These are phyloP conservation scores for Silurus glanis DNA, from an alignment of 2,113 vertebrate species.

Conservation along the genomic window DNA sequence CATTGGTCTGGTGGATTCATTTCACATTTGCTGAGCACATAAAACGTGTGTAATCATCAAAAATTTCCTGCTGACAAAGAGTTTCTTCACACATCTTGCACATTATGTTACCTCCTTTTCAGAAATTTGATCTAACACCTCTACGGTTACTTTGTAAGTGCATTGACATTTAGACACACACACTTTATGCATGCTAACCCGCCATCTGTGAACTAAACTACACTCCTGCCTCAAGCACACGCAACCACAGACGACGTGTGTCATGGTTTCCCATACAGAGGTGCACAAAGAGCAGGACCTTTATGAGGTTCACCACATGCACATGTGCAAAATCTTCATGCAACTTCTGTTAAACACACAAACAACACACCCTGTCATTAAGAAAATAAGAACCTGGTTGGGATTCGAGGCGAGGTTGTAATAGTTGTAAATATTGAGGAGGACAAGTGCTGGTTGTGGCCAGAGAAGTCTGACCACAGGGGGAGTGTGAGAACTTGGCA, in stretches of 20 bases:
- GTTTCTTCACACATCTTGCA: neutral
- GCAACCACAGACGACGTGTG: neutral
- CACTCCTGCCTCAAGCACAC: neutral
- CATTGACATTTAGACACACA: neutral
- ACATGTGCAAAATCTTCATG: slow-evolving; percentile 7
- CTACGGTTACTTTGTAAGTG: no score
- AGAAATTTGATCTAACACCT: neutral
- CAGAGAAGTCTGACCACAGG: slow-evolving; percentile 19
- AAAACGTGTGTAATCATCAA: neutral
- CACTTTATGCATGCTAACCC: neutral
- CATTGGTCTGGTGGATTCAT: neutral
- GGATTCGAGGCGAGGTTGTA: slow-evolving; percentile 6
- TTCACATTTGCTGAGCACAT: neutral
- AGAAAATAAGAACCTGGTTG: slow-evolving; percentile 23
- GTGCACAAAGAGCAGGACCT: neutral
- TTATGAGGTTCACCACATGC: slow-evolving; percentile 32
- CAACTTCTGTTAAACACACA: slow-evolving; percentile 10
- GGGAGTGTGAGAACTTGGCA: neutral
- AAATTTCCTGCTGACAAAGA: neutral
- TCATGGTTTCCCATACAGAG: neutral
- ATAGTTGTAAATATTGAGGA: slow-evolving; percentile 39
- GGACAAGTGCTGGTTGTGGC: slow-evolving; percentile 28
- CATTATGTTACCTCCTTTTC: neutral
- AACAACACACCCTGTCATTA: slow-evolving; percentile 43
- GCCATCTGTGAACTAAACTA: neutral